These are phyloP conservation scores for Heterohyrax brucei DNA, from an alignment of 2,797 vertebrate species.

Conservation along the genomic window DNA sequence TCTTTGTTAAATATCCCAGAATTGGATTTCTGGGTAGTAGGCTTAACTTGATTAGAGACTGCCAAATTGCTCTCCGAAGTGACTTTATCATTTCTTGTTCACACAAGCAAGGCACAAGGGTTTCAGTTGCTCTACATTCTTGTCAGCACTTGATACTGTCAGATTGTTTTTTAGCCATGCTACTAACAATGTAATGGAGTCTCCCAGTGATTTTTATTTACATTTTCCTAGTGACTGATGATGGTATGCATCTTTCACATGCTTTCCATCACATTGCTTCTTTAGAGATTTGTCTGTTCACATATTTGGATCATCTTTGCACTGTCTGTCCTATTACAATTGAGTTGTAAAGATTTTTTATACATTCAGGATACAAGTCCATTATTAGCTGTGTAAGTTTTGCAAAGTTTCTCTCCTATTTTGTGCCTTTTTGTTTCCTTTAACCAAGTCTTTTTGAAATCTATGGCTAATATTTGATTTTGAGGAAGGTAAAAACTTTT, in stretches of 20 bases:
- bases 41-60: neutral
- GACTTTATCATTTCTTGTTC: neutral
- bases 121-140: neutral
- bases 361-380: neutral
- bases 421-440: neutral
- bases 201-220: neutral
- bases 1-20: neutral
- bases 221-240: neutral
- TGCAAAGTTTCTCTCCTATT: conserved; percentile 3
- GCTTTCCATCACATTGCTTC: neutral
- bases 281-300: neutral
- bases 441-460: neutral
- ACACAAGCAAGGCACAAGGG: neutral
- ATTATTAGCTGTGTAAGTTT: neutral
- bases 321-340: neutral
- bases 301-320: neutral
- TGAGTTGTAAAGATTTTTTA: neutral
- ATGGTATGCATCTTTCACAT: neutral
- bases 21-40: neutral
- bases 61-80: neutral
- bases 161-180: neutral
- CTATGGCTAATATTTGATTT: conserved; percentile 21
- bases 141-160: neutral
- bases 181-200: neutral
- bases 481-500: neutral